Evolutionary conservation across 1,140 invertebrate species (phyloP).

Genomic region (Caerostris extrusa): DNA sequence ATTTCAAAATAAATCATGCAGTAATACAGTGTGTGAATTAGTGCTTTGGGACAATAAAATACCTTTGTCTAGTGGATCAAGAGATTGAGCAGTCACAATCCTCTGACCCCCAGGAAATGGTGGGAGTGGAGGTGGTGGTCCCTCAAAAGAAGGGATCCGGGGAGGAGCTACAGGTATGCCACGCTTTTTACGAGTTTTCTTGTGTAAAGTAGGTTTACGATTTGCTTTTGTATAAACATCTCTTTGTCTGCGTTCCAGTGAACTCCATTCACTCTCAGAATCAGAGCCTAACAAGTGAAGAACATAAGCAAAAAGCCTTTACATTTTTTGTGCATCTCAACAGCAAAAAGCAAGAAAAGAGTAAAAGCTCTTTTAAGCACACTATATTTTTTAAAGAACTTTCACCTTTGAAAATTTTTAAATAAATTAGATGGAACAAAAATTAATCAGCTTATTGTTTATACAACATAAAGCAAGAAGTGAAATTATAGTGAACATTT

Average conservation of each 20-base stretch:
- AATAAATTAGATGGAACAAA: not conserved
- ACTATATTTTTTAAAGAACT: not conserved
- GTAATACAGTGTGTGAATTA: constrained; percentile 67
- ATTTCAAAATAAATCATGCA: constrained; percentile 68
- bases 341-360: constrained; percentile 70
- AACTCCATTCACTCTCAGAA: constrained; percentile 93
- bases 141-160: constrained; percentile 86
- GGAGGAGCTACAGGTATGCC: constrained; percentile 92
- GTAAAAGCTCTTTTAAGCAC: constrained; percentile 51
- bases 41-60: constrained; percentile 78
- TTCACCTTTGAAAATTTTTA: not conserved
- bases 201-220: constrained; percentile 89
- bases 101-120: constrained; percentile 77
- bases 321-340: constrained; percentile 41
- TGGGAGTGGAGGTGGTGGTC: constrained; percentile 77
- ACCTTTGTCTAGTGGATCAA: constrained; percentile 81
- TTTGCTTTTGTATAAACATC: constrained; percentile 86
- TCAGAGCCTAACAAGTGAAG: constrained; percentile 82
- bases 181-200: constrained; percentile 89
- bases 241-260: constrained; percentile 87
- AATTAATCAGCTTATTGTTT: not conserved
- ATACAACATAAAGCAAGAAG: not conserved
- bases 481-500: not conserved
- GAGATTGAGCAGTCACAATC: constrained; percentile 78
- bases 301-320: constrained; percentile 65